These are phyloP conservation scores for Stylophora pistillata DNA, from an alignment of 64 coral and sea anemone genomes.

Conservation along the genomic window DNA sequence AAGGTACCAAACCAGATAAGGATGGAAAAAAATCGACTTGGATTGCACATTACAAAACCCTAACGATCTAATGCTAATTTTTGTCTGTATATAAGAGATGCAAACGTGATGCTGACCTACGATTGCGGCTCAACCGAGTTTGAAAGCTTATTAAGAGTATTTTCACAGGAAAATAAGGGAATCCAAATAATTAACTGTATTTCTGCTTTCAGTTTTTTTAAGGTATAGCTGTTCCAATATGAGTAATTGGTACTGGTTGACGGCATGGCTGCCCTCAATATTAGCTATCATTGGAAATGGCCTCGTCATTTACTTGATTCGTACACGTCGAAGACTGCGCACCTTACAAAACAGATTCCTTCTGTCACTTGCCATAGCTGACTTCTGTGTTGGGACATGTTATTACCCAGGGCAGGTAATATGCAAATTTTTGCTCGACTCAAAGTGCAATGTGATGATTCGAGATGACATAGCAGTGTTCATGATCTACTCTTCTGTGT, in stretches of 20 bases:
- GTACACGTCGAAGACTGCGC: constrained; percentile 35
- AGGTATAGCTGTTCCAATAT: neutral
- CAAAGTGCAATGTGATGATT: neutral
- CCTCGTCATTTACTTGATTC: constrained; percentile 66
- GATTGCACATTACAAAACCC: no score
- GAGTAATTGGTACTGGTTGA: constrained; percentile 61
- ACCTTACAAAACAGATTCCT: constrained; percentile 61
- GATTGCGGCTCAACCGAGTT: no score
- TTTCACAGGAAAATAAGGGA: no score
- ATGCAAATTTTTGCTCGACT: neutral
- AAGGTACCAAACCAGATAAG: no score
- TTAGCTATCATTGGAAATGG: constrained; percentile 56
- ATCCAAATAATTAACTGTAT: no score
- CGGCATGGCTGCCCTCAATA: constrained; percentile 24
- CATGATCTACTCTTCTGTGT: neutral
- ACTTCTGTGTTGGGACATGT: constrained; percentile 60
- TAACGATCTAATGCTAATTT: no score
- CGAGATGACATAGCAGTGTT: neutral
- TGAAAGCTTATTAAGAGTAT: no score
- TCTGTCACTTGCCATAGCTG: constrained; percentile 63
- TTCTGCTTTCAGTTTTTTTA: no score
- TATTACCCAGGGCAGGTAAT: constrained; percentile 37
- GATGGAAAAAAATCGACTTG: no score
- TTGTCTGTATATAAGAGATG: no score
- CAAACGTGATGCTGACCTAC: no score